Conservation (phyloP, 2,797 vertebrate genomes). For the Sylvia borin region DNA sequence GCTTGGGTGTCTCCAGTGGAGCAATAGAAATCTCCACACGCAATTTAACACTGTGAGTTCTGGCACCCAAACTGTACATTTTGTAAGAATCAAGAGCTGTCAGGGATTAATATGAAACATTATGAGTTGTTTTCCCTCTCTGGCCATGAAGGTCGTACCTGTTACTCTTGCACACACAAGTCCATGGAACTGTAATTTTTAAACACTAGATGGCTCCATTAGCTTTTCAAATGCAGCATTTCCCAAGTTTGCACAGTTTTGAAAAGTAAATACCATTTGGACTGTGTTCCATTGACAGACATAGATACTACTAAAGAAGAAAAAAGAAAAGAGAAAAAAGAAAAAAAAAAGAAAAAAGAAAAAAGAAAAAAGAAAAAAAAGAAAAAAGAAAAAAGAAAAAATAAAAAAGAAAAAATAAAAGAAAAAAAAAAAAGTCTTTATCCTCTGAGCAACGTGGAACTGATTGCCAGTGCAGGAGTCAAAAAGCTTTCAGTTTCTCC, state of each 20-base stretch:
- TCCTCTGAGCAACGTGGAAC: neutral
- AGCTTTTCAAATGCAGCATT: neutral
- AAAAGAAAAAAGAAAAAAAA: too few species aligned
- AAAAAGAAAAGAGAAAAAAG: neutral
- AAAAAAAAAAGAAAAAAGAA: neutral
- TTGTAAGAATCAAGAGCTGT: neutral
- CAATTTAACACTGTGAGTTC: neutral
- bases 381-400: too few species aligned
- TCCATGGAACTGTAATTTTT: neutral
- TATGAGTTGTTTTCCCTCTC: neutral
- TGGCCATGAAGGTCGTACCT: rapidly evolving
- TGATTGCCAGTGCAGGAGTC: neutral
- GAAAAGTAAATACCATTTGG: neutral
- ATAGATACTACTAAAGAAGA: neutral
- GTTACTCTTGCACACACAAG: neutral
- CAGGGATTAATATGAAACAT: neutral
- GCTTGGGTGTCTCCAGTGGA: neutral
- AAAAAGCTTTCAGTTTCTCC: neutral
- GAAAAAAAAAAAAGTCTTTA: neutral
- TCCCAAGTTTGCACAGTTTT: neutral
- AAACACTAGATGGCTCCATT: slow-evolving; percentile 57
- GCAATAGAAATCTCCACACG: neutral
- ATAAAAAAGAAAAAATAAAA: too few species aligned
- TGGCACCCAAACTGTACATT: neutral
- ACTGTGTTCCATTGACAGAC: neutral